Evolutionary conservation across 2,888 invertebrate species (phyloP), one percentile per base, ranked within the genome.

Genomic region (Acrobeloides nanus): DNA sequence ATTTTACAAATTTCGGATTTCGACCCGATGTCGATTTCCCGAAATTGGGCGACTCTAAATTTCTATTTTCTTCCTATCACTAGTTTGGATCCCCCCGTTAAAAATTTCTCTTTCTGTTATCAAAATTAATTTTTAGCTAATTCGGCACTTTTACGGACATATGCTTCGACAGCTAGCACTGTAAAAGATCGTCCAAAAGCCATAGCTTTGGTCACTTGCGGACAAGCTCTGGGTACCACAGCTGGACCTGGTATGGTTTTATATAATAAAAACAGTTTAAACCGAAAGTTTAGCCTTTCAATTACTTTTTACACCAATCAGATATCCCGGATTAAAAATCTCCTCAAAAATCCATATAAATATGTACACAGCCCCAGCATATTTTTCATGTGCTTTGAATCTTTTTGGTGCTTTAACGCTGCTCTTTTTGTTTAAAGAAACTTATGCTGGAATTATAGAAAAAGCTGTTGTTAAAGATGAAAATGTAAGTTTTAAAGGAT

Each of bases 281-380:
- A 49, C n/a, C 12, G 27, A 29, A 5, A 46, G 38, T 8, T 39
- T 29, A 18, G 46, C 26, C 5, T 20, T 46, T 18, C 46, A 46
- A 45, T 46, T 41, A 47, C 18, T 41, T 0, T 46, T 46, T 24
- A 25, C 12, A 20, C 46, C 46, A 1, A 17, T 46, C 8, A 46
- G 46, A 3, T 18, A 33, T 3, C 25, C 15, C 5, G 46, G 46
- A 49, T 49, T 21, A 31, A 12, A 32, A 6, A 8, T 46, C 1
- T 18, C 2, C 1, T 17, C 5, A 27, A 15, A 44, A 7, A 21
- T 46, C 1, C 5, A 49, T 18, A 12, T 46, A n/a, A 46, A n/a
- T 33, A 46, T 46, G 21, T 46, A 46, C 21, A 46, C 46, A 7
- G 38, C 49, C 2, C 46, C 46, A 2, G 46, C 46, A n/a, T 35